Evolutionary conservation across 2,797 vertebrate species (phyloP), one percentile per base, ranked within the genome.

Genomic region (Bradypodion pumilum): DNA sequence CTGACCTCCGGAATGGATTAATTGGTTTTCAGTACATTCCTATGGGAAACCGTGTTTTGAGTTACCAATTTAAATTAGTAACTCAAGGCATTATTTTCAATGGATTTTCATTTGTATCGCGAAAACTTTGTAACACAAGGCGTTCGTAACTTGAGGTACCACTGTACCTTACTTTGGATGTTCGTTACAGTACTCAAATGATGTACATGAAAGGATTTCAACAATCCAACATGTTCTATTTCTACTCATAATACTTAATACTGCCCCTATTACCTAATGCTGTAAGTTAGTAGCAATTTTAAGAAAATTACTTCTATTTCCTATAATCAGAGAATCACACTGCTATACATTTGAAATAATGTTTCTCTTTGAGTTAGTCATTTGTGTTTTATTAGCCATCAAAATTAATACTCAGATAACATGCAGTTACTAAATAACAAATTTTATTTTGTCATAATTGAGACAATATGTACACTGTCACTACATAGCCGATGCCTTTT

Each of bases 401-500:
- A 42, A 44, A 80, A 80, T 74, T 42, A 80, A 85, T 42, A 68
- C 25, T 27, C 52, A 63, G 29, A 52, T 59, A 40, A 56, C 19
- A 3, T 13, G 37, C 27, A 52, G 42, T 32, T 44, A 83, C n/a
- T 69, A 86, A 86, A 86, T 68, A 74, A 52, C 2, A 35, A 23
- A 25, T 83, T 86, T 83, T 84, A 84, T 80, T 83, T 75, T 80
- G 63, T 40, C 21, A 80, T 25, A 62, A 27, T 63, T 80, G 63
- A 73, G 65, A 87, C 70, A 74, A 66, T 79, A 83, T 75, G 12
- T 83, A 76, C 65, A 83, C 40, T 80, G 76, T 59, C 81, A 76
- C 29, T 80, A 70, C 46, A 84, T 29, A 52, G 29, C 32, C 62
- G 59, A 49, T 62, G 68, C 60, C 52, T 76, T 69, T 21, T 77